phyloP scores from a whole-genome alignment of 1,140 invertebrate species.

The Trichonephila clavipes region DNA sequence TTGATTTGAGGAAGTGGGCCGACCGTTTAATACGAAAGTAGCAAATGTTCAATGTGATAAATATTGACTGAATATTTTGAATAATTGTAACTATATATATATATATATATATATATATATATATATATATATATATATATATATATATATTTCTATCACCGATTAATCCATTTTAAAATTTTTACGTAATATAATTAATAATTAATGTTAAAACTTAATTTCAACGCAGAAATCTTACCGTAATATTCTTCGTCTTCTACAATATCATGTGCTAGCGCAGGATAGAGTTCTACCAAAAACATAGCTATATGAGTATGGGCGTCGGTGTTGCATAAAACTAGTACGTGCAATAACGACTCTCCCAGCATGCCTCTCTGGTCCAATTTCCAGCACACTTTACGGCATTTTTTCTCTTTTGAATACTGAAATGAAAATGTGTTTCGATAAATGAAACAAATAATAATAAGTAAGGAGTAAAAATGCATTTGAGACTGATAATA shows the following conservation, averaged over 20 bases:
- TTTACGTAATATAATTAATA: too few relatives aligned
- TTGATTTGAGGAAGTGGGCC: too few relatives aligned
- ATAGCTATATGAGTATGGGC: constrained; percentile 91
- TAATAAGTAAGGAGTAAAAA: not conserved
- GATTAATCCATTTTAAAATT: too few relatives aligned
- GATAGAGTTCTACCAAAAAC: constrained; percentile 94
- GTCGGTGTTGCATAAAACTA: constrained; percentile 96
- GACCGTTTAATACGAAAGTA: too few relatives aligned
- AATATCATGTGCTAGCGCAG: constrained; percentile 93
- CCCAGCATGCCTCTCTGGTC: constrained; percentile 96
- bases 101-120: too few relatives aligned
- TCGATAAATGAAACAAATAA: not conserved
- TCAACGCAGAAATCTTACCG: constrained; percentile 82
- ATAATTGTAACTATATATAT: too few relatives aligned
- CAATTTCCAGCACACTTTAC: constrained; percentile 90
- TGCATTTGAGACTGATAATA: too few relatives aligned
- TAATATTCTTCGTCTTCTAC: constrained; percentile 99
- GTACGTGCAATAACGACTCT: constrained; percentile 95
- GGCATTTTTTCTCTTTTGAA: not conserved
- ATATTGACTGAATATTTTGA: too few relatives aligned
- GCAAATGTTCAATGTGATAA: too few relatives aligned
- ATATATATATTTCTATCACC: too few relatives aligned
- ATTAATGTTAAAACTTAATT: too few relatives aligned
- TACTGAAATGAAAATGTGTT: not conserved
- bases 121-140: too few relatives aligned